Evolutionary conservation across 2,888 invertebrate species (phyloP).

Genomic region (Germaria angustata): DNA sequence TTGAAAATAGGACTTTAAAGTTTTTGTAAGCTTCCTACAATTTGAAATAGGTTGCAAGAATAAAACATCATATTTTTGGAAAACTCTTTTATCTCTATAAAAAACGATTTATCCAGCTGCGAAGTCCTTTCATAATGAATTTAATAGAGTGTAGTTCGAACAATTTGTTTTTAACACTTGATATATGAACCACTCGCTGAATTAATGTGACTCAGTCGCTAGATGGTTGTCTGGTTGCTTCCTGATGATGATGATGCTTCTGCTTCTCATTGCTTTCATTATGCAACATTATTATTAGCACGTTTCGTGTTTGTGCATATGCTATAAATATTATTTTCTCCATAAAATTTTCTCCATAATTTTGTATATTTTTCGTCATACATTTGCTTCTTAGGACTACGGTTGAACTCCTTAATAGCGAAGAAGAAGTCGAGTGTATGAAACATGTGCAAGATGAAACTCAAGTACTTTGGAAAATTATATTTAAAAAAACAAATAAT

Average conservation of each 20-base stretch:
- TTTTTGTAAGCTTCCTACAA: too few relatives aligned
- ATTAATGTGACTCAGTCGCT: not conserved
- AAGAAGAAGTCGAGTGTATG: slow-evolving; percentile 28
- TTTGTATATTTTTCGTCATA: not conserved
- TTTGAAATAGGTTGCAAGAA: too few relatives aligned
- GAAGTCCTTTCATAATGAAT: slow-evolving; percentile 4
- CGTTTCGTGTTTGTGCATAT: slow-evolving; percentile 68
- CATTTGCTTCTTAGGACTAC: slow-evolving; percentile 7
- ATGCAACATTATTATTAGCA: slow-evolving; percentile 66
- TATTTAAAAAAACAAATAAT: not conserved
- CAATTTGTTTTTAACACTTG: slow-evolving; percentile 41
- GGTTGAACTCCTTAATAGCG: slow-evolving; percentile 33
- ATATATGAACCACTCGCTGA: slow-evolving; percentile 43
- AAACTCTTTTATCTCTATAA: not conserved
- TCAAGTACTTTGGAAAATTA: slow-evolving; percentile 35
- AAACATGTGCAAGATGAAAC: slow-evolving; percentile 25
- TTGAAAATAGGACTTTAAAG: too few relatives aligned
- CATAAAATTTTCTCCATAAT: not conserved
- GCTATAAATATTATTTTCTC: slow-evolving; percentile 22
- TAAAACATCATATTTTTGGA: too few relatives aligned
- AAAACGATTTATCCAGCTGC: not conserved
- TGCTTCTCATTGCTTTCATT: slow-evolving; percentile 49
- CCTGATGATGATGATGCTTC: not conserved
- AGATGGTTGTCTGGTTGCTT: not conserved
- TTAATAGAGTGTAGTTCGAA: slow-evolving; percentile 31